Percentiles rank a stretch among this genome's conserved stretches.
phyloP scores from a whole-genome alignment of 2,113 vertebrate species.

The Tauraco erythrolophus region DNA sequence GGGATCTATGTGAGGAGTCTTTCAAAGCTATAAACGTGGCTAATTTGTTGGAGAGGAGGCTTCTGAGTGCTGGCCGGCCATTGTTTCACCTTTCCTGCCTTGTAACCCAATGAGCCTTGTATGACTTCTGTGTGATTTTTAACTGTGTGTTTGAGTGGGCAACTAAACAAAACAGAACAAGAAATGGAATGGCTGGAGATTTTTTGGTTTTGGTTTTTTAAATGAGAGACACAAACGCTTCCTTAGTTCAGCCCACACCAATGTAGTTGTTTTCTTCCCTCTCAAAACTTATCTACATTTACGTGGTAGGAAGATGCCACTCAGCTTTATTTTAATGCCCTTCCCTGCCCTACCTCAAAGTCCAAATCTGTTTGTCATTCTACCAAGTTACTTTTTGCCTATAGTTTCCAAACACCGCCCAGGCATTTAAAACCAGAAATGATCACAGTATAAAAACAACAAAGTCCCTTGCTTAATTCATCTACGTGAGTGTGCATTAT shows the following conservation, averaged over 20 bases:
- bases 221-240: neutral
- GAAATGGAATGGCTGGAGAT: neutral
- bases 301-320: neutral
- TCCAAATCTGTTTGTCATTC: conserved; percentile 25
- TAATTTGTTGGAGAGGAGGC: neutral
- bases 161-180: neutral
- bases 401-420: conserved; percentile 15
- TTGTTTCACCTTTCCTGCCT: conserved; percentile 1
- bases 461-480: conserved; percentile 20
- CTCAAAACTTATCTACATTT: neutral
- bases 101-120: neutral
- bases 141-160: neutral
- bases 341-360: conserved; percentile 30
- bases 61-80: neutral
- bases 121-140: neutral
- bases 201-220: neutral
- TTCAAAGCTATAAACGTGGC: neutral
- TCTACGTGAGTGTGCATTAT: neutral
- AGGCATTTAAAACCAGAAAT: conserved; percentile 33
- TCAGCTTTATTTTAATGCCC: neutral
- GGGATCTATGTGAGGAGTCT: neutral
- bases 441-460: neutral
- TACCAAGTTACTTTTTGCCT: neutral
- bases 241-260: neutral
- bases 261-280: neutral